Base-by-base conservation (phyloP, 1,140 invertebrate species). In the Goniozus legneri region DNA sequence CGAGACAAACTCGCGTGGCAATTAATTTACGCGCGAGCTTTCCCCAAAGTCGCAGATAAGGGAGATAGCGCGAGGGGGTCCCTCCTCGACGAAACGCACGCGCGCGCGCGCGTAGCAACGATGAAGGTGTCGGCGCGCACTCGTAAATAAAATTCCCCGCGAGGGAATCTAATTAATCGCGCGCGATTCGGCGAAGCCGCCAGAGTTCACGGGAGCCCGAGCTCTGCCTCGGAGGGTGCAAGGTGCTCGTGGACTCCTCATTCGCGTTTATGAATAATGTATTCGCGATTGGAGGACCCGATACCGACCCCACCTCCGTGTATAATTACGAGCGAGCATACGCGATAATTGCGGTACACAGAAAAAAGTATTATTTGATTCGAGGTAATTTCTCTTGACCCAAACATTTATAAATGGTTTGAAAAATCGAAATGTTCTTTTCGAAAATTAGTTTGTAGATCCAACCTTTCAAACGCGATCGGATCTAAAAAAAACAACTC, bases 191-290 rank as follows among this genome's bases (percentile, higher is more conserved):
- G 24, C 4, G 10, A 27, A 27, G n/a, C n/a, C n/a, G n/a, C n/a
- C n/a, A n/a, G n/a, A n/a, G n/a, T n/a, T n/a, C n/a, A n/a, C n/a
- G n/a, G n/a, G n/a, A 27, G 24, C 4, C 24, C 4, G 4, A 6
- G 24, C 24, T 27, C 10, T 27, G 4, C 10, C 24, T 4, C 24
- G 10, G 24, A 6, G 24, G 24, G 4, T 27, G 10, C 24, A 10
- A 27, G n/a, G n/a, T n/a, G n/a, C n/a, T n/a, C 30, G 50, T 33
- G 49, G 36, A 42, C 33, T 52, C 49, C 50, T 58, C 54, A 51
- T 64, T 52, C 50, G 19, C 41, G 48, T 65, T 53, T 66, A 69
- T 69, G 66, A 70, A 70, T 70, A 66, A 70, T 69, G 62, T 50
- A 70, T 70, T 50, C 34, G 44, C 54, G 66, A 69, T 64, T 62